Percentiles rank a stretch among this genome's conserved stretches.
phyloP scores from a whole-genome alignment of 2,113 vertebrate genomes.

The Suricata suricatta region DNA sequence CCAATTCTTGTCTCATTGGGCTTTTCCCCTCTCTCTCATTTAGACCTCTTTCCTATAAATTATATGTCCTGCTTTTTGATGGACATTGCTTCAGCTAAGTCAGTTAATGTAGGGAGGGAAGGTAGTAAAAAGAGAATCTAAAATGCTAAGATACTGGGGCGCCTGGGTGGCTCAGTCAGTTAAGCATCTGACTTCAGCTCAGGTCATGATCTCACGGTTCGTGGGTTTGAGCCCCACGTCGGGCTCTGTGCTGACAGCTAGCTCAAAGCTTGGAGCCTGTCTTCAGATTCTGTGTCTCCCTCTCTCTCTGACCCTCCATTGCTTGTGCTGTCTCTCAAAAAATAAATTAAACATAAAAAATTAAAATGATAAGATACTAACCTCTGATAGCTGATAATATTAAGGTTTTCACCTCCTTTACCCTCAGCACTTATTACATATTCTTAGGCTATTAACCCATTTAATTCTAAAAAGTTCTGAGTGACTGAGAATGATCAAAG shows the following conservation, averaged over 20 bases:
- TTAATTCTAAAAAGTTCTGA: background rate
- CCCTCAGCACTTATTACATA: background rate
- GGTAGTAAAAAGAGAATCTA: background rate
- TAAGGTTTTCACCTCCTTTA: background rate
- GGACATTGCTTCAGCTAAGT: background rate
- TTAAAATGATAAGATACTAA: background rate
- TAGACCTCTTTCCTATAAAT: background rate
- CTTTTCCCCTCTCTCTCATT: background rate
- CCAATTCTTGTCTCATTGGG: background rate
- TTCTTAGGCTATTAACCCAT: background rate
- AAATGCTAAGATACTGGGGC: background rate
- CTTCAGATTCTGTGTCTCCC: too few relatives aligned
- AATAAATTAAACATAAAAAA: background rate
- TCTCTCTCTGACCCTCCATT: too few relatives aligned
- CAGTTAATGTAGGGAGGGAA: background rate
- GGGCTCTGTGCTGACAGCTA: too few relatives aligned
- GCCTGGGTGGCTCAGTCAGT: too few relatives aligned
- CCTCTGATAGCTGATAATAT: background rate
- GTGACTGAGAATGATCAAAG: background rate
- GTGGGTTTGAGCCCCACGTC: too few relatives aligned
- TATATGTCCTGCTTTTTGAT: background rate
- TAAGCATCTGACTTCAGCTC: too few relatives aligned
- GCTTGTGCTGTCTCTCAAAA: too few relatives aligned
- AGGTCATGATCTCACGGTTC: too few relatives aligned
- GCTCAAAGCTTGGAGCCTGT: too few relatives aligned